Conservation (phyloP, 2,113 vertebrate species). For the Cettia cetti region DNA sequence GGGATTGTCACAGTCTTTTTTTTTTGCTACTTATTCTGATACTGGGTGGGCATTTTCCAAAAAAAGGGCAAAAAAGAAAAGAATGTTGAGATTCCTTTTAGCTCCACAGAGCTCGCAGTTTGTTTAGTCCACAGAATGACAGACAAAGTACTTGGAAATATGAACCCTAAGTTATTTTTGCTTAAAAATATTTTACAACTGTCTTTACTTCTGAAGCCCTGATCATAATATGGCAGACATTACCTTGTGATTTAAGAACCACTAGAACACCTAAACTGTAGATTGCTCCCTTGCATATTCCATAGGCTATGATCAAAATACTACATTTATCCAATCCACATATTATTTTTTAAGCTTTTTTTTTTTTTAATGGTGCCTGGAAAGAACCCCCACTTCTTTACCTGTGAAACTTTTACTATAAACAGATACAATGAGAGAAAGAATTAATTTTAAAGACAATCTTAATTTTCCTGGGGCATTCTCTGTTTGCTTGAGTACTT, state of each 20-base stretch:
- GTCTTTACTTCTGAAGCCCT: not conserved
- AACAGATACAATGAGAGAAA: not conserved
- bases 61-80: not conserved
- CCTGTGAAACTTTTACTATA: not conserved
- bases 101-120: not conserved
- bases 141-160: not conserved
- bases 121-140: not conserved
- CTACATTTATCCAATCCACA: not conserved
- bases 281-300: not conserved
- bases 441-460: not conserved
- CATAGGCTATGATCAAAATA: not conserved
- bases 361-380: not conserved
- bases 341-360: not conserved
- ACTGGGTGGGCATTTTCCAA: not conserved
- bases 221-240: not conserved
- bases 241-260: not conserved
- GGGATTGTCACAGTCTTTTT: not conserved
- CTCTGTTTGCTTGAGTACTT: not conserved
- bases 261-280: not conserved
- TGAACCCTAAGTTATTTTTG: not conserved
- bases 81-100: not conserved
- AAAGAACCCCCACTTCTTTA: not conserved
- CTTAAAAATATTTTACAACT: not conserved
- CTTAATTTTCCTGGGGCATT: not conserved
- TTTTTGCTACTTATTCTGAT: conserved; percentile 15